phyloP scores from a whole-genome alignment of 2,797 vertebrate species.

The Channa striata region DNA sequence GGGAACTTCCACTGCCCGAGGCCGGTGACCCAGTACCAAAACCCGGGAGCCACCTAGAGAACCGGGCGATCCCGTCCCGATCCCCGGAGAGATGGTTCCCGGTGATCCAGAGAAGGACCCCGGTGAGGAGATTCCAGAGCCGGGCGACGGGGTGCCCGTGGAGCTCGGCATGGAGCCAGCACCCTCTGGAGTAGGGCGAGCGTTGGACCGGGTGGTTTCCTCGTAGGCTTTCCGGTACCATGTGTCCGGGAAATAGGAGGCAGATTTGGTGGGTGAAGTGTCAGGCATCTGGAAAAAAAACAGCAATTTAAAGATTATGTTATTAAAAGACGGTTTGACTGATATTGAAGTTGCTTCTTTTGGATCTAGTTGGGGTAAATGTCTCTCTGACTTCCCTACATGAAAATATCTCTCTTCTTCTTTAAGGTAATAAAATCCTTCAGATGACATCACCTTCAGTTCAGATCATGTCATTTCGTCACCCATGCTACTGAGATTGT shows the following conservation, averaged over 20 bases:
- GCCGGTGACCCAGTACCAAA: conserved; percentile 96
- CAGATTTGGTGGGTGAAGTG: conserved; percentile 91
- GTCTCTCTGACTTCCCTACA: no score
- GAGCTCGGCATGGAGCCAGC: conserved; percentile 95
- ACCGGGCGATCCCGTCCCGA: conserved; percentile 93
- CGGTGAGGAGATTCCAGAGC: conserved; percentile 95
- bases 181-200: conserved; percentile 92
- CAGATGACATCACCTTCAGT: no score
- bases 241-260: conserved; percentile 93
- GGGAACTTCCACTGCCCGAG: conserved; percentile 95
- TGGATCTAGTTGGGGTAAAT: no score
- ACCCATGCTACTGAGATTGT: no score
- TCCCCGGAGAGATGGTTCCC: conserved; percentile 93
- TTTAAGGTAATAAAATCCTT: no score
- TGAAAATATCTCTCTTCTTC: no score
- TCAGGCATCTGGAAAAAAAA: conserved; percentile 86
- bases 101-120: conserved; percentile 94
- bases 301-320: not conserved
- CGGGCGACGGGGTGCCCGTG: conserved; percentile 93
- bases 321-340: not conserved
- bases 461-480: no score
- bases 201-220: conserved; percentile 86
- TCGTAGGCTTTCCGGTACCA: conserved; percentile 96
- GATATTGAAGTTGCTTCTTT: no score
- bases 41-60: conserved; percentile 94